phyloP scores from a whole-genome alignment of 2,113 vertebrate species.

The Sorex fumeus region DNA sequence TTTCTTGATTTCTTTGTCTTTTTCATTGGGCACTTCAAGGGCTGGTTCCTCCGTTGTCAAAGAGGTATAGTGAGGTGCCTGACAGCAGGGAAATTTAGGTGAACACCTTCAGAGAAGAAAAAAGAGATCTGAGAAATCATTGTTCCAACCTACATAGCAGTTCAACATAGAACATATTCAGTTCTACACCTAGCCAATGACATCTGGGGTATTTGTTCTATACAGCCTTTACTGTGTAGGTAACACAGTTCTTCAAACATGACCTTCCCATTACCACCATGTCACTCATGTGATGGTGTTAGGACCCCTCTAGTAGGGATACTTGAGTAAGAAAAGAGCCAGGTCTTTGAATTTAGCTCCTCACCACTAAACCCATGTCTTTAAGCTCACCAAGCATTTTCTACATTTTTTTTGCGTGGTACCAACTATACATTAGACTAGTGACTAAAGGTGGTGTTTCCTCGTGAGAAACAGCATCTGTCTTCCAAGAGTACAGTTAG shows the following conservation, averaged over 20 bases:
- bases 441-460: neutral
- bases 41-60: neutral
- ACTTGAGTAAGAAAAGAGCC: neutral
- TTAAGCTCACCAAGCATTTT: neutral
- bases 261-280: neutral
- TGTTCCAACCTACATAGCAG: neutral
- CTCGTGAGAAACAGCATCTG: neutral
- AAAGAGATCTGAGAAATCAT: neutral
- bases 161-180: neutral
- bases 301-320: neutral
- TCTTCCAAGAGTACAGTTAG: neutral
- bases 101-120: neutral
- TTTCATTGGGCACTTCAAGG: slow-evolving; percentile 13
- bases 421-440: neutral
- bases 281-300: neutral
- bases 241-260: neutral
- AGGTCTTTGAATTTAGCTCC: neutral
- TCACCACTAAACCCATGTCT: neutral
- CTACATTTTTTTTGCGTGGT: neutral
- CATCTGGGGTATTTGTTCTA: neutral
- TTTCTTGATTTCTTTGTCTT: slow-evolving; percentile 23
- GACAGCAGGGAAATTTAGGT: neutral
- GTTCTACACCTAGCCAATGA: neutral
- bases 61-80: neutral
- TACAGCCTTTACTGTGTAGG: neutral